Evolutionary conservation across 2,888 invertebrate genomes (phyloP), one percentile per base, ranked within the genome.

Genomic region (Escarpia spicata): DNA sequence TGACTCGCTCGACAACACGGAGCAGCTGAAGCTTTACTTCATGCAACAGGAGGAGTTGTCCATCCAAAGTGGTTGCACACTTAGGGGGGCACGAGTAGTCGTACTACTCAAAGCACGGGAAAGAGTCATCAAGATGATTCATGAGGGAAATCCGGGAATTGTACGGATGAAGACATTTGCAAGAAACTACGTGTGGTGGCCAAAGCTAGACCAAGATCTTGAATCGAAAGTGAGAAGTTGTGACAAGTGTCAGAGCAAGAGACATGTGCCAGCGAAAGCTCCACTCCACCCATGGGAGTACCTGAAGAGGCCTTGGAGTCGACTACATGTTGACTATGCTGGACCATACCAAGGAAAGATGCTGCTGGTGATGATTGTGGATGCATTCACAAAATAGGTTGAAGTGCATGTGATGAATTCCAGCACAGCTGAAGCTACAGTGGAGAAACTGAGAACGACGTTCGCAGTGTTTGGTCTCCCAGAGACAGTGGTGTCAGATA

Each of bases 401-500:
- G 60, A 60, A 60, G 60, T 60, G 3, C 60, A 60, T 60, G 60
- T 60, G 8, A 60, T 60, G 60, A 60, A 12, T 60, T 60, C 60
- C 12, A 60, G 19, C 60, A 60, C 19, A 15, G 60, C 60, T 15
- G 60, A 60, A 12, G 60, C 60, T 19, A 60, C 60, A 60, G 60
- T 90, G 91, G 91, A 19, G 91, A 90, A 90, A 90, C 91, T 90
- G 26, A 9, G 31, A 43, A 90, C 44, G 19, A 90, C 12, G 6
- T 92, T 92, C 26, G 92, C 92, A 45, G n/a, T 12, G 26, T 52
- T 92, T 58, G 52, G 92, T 4, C 3, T 58, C n/a, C 58, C 52
- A 15, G 58, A 45, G 43, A 92, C 92, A 12, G 92, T 92, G 45
- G 92, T 92, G 9, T 44, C 44, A 4, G 92, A 92, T n/a, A 92